Percentiles rank a stretch among this genome's conserved stretches.
Evolutionary conservation across 2,113 vertebrate genomes (phyloP).

Genomic region (Datnioides undecimradiatus): DNA sequence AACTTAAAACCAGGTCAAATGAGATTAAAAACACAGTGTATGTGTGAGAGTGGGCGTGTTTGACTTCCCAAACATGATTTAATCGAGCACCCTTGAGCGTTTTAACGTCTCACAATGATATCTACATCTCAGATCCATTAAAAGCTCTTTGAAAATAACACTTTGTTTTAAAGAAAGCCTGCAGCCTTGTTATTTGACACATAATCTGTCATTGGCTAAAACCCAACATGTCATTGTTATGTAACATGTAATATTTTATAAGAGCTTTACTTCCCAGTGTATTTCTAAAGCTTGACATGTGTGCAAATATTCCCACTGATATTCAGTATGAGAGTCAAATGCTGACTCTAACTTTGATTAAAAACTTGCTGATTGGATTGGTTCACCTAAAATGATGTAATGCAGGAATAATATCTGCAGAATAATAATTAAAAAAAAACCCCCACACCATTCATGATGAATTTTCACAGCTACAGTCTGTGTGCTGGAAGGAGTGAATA

Average conservation of each 20-base stretch:
- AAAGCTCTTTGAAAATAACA: conserved; percentile 7
- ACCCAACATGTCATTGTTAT: not conserved
- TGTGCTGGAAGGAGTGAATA: conserved; percentile 4
- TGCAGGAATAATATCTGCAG: not conserved
- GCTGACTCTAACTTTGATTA: not conserved
- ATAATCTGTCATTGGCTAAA: not conserved
- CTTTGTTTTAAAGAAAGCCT: not conserved
- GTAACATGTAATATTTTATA: not conserved
- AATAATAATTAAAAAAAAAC: not conserved
- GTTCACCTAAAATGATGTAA: not conserved
- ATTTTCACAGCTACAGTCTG: conserved; percentile 21
- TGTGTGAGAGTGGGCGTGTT: conserved; percentile 17
- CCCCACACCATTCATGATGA: not conserved
- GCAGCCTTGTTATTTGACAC: conserved; percentile 2
- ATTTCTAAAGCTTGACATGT: not conserved
- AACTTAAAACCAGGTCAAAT: conserved; percentile 53
- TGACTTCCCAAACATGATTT: conserved; percentile 41
- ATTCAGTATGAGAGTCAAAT: not conserved
- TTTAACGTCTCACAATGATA: conserved; percentile 6
- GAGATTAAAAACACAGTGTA: conserved; percentile 16
- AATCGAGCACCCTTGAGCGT: conserved; percentile 22
- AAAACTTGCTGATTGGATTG: not conserved
- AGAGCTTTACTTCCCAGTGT: not conserved
- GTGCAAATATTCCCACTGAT: not conserved
- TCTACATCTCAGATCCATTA: not conserved